A percentile compares a stretch with the other conserved stretches of the same genome.
Evolutionary conservation across 1,140 invertebrate species (phyloP).

Genomic region (Eriocheir sinensis): DNA sequence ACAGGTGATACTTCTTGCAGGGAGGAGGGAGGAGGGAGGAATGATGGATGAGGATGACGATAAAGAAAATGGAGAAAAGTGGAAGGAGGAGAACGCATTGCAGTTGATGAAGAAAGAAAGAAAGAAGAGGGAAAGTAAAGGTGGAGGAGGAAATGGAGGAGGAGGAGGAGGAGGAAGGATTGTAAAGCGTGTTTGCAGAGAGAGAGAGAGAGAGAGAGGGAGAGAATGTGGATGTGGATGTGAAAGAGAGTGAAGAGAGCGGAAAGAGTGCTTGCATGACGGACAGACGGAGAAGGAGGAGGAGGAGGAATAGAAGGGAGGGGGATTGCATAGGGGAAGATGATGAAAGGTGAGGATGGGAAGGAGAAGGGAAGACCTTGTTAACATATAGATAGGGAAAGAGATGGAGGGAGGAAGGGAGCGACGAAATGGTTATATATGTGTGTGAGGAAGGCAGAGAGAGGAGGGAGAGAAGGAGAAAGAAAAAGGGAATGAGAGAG

Average conservation of each 20-base stretch:
- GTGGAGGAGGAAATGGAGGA: not conserved
- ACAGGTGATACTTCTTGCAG: not conserved
- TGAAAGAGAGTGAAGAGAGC: not conserved
- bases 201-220: not conserved
- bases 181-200: not conserved
- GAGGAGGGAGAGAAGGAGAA: too few species aligned
- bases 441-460: too few species aligned
- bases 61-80: not conserved
- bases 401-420: slow-evolving; percentile 38
- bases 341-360: not conserved
- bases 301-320: too few species aligned
- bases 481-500: not conserved
- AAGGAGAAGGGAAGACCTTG: not conserved
- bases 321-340: not conserved
- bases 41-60: not conserved
- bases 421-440: too few species aligned
- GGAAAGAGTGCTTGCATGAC: too few species aligned
- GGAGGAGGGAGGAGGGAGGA: too few species aligned
- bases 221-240: not conserved
- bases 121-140: not conserved
- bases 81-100: not conserved
- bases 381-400: not conserved
- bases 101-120: not conserved
- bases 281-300: too few species aligned
- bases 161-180: too few species aligned